Evolutionary conservation across 2,113 vertebrate species (phyloP), one percentile per base, ranked within the genome.

Genomic region (Neogobius melanostomus): DNA sequence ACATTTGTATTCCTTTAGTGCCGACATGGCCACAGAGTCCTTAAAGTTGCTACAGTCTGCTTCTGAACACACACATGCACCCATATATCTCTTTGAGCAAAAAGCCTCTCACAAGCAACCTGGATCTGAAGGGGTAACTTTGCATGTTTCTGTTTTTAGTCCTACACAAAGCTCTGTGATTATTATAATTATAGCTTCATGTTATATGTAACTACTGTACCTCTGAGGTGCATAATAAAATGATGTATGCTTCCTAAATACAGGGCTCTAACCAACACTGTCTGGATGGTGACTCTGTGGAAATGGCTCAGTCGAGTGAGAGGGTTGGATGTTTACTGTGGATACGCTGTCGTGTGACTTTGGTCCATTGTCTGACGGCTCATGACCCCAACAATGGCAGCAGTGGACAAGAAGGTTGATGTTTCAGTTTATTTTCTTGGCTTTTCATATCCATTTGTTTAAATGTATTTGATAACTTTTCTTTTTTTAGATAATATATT

Each of bases 1-100:
- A 42, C 66, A 69, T 66, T 51, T 56, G 53, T 28, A 15, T 43
- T 67, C 6, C 71, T 71, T 74, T 77, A 99, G 98, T 82, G 85
- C 90, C 72, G 91, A 95, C 51, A 90, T 90, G 72, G 91, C 93
- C 65, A 92, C 91, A 70, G 94, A 95, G 71, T 90, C 93, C 36
- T 85, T 98, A 79, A 86, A 64, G 76, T 90, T 97, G 67, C 91
- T 98, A 62, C 94, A 95, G 82, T 93, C 93, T 8, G 93, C 93
- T 57, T 87, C 91, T 71, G 62, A 92, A 69, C 91, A 69, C 79
- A 79, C n/a, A 59, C 54, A 56, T 78, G 88, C 1, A 68, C 67
- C 61, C 63, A 64, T 46, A 42, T 60, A 42, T 66, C 72, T 68
- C 4, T 6, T 68, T 82, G 4, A 12, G 14, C 79, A 66, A 84